A percentile compares a stretch with the other conserved stretches of the same genome.
phyloP scores from a whole-genome alignment of 2,888 invertebrate genomes.

The Megalurothrips usitatus region DNA sequence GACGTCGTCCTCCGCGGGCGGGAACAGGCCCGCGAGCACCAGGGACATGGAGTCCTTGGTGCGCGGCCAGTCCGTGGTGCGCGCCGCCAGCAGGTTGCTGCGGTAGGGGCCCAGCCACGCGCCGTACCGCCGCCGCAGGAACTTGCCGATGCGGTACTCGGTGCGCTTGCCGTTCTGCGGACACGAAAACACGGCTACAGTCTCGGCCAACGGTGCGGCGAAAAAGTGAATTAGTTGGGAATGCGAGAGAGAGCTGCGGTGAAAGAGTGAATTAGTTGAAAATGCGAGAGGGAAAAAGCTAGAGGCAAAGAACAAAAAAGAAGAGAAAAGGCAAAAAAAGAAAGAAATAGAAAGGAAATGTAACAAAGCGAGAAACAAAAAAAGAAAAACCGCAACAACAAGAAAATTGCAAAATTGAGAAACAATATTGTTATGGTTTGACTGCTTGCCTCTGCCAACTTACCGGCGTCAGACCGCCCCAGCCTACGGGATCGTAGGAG shows the following conservation, averaged over 20 bases:
- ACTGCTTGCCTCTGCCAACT: neutral
- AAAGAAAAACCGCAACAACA: no score
- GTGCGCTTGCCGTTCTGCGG: slow-evolving; percentile 43
- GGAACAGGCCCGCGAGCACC: slow-evolving; percentile 48
- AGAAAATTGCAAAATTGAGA: no score
- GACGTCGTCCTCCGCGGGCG: slow-evolving; percentile 40
- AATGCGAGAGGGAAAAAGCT: no score
- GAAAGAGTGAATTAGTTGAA: no score
- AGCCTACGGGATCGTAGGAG: slow-evolving; percentile 48
- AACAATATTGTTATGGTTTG: no score
- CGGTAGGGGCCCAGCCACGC: slow-evolving; percentile 43
- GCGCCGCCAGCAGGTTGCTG: slow-evolving; percentile 43
- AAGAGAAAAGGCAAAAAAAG: no score
- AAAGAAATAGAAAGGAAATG: no score
- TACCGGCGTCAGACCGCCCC: slow-evolving; percentile 49
- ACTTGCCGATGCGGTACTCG: slow-evolving; percentile 44
- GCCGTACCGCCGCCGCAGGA: slow-evolving; percentile 43
- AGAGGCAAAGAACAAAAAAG: no score
- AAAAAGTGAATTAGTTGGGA: no score
- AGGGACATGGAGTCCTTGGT: slow-evolving; percentile 49
- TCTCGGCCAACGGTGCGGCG: no score
- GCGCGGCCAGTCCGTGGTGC: slow-evolving; percentile 49
- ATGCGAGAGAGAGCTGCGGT: no score
- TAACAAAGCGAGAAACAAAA: no score
- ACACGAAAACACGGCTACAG: neutral